Evolutionary conservation across 2,888 invertebrate genomes (phyloP).

Genomic region (Cryptophagus acutangulus): DNA sequence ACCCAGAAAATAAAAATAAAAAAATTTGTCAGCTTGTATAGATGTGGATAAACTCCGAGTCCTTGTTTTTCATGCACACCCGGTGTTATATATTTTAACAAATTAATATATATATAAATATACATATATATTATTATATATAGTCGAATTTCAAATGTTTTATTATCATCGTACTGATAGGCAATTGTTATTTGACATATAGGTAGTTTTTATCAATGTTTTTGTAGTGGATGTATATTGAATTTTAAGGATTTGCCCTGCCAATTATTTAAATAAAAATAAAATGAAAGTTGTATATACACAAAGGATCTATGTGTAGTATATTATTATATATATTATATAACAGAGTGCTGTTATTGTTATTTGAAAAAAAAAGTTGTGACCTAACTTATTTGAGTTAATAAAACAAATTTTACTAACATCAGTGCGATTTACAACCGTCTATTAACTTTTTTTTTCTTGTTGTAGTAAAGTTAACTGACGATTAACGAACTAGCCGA

Average conservation of each 20-base stretch:
- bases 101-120: constrained; percentile 40
- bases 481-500: no score
- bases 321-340: constrained; percentile 31
- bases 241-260: constrained; percentile 38
- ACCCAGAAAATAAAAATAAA: constrained; percentile 6
- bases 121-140: constrained; percentile 29
- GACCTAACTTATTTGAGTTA: constrained; percentile 51
- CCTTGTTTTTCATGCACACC: constrained; percentile 36
- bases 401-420: constrained; percentile 49
- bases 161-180: constrained; percentile 5
- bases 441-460: background rate
- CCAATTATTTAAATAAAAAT: constrained; percentile 31
- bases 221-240: constrained; percentile 47
- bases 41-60: constrained; percentile 40
- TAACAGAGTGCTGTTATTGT: constrained; percentile 47
- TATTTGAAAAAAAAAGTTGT: constrained; percentile 46
- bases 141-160: constrained; percentile 37
- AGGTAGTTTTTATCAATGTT: constrained; percentile 49
- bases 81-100: constrained; percentile 42
- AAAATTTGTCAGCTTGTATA: constrained; percentile 38
- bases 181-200: constrained; percentile 46
- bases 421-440: background rate
- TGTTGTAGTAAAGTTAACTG: background rate
- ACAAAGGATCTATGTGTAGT: constrained; percentile 48
- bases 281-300: constrained; percentile 44